Percentiles rank a stretch among this genome's conserved stretches.
These are phyloP conservation scores for Lasioglossum marginatum DNA, from an alignment of 2,888 invertebrate species.

Conservation along the genomic window DNA sequence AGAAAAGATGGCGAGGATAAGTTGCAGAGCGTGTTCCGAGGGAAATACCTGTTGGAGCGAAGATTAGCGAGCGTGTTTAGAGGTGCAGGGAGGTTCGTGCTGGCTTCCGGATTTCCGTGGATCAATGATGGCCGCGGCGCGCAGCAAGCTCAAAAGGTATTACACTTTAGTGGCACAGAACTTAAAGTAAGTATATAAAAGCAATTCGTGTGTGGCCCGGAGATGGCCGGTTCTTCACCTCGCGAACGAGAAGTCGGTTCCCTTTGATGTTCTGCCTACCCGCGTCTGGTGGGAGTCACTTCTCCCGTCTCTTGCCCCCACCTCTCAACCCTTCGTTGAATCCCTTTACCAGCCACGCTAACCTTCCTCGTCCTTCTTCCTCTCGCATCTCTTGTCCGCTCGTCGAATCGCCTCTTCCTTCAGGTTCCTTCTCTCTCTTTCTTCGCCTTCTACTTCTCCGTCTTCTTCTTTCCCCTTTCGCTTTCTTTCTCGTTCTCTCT, in stretches of 20 bases:
- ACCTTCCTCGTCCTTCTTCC: slow-evolving; percentile 51
- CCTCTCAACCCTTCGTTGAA: slow-evolving; percentile 64
- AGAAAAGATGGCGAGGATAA: not conserved
- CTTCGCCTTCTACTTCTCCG: not conserved
- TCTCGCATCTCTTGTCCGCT: not conserved
- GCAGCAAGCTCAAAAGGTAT: slow-evolving; percentile 74
- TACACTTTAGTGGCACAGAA: slow-evolving; percentile 78
- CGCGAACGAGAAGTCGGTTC: slow-evolving; percentile 84
- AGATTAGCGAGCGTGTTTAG: not conserved
- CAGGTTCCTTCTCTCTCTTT: not conserved
- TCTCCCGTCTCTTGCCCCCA: slow-evolving; percentile 67
- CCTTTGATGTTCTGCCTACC: slow-evolving; percentile 83
- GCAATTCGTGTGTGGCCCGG: slow-evolving; percentile 85
- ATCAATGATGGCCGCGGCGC: slow-evolving; percentile 27
- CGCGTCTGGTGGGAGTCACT: slow-evolving; percentile 77
- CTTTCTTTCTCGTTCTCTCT: not conserved
- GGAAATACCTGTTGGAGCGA: slow-evolving; percentile 7
- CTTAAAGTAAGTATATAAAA: slow-evolving; percentile 83
- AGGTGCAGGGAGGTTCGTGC: not conserved
- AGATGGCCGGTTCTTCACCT: slow-evolving; percentile 85
- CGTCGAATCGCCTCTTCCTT: not conserved
- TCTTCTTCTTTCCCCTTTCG: not conserved
- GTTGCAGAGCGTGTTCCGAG: not conserved
- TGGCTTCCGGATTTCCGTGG: slow-evolving; percentile 32
- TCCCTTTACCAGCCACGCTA: slow-evolving; percentile 65